A percentile compares a stretch with the other conserved stretches of the same genome.
Conservation (phyloP, 2,888 invertebrate genomes). For the Atethmia centrago region DNA sequence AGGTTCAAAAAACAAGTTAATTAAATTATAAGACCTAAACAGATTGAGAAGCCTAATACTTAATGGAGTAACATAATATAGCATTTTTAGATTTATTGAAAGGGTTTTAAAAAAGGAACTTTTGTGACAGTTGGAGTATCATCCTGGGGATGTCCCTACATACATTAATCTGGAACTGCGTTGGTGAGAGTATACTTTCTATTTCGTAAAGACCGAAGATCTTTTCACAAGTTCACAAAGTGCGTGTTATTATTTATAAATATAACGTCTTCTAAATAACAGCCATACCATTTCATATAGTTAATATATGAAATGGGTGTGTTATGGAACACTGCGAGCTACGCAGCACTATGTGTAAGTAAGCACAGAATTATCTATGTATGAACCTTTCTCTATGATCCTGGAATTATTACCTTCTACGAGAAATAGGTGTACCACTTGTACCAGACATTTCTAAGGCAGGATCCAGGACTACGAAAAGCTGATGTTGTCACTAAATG, state of each 20-base stretch:
- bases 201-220: too few species aligned
- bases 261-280: neutral
- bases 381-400: too few species aligned
- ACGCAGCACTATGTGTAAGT: neutral
- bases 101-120: constrained; percentile 46
- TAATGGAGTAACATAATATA: too few species aligned
- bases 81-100: constrained; percentile 63
- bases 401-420: neutral
- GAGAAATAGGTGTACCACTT: neutral
- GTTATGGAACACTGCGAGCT: too few species aligned
- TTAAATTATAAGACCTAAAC: too few species aligned
- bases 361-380: neutral
- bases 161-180: neutral
- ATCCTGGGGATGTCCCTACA: constrained; percentile 1
- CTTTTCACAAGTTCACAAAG: too few species aligned
- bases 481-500: neutral
- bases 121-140: constrained; percentile 19
- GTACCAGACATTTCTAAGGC: neutral
- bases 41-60: too few species aligned
- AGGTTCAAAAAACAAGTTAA: too few species aligned
- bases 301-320: neutral
- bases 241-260: neutral
- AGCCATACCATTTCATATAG: neutral
- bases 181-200: neutral
- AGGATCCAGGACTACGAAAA: neutral